Conservation (phyloP, 2,888 invertebrate genomes). For the Lasioglossum marginatum region DNA sequence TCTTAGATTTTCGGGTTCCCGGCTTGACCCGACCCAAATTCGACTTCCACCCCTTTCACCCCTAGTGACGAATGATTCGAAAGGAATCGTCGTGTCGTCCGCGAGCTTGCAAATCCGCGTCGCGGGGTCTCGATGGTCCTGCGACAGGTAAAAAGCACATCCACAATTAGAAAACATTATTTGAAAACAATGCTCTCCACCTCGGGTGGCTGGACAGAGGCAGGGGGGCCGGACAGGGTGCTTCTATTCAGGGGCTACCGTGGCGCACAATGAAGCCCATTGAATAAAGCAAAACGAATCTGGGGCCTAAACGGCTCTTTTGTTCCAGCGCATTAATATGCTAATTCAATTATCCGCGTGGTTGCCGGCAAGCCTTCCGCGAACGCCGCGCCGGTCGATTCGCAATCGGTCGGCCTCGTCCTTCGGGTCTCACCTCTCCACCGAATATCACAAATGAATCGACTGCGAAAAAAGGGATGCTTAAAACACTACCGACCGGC, state of each 20-base stretch:
- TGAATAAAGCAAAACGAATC: conserved; percentile 63
- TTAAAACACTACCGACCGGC: not conserved
- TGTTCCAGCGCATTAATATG: conserved; percentile 68
- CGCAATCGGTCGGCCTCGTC: conserved; percentile 12
- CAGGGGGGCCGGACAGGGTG: not conserved
- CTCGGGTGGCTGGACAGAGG: not conserved
- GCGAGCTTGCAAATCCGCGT: not conserved
- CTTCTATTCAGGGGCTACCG: conserved; percentile 43
- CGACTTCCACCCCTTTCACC: no score
- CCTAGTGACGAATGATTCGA: not conserved
- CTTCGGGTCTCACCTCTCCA: conserved; percentile 2
- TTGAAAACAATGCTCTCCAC: conserved; percentile 51
- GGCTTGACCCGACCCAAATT: no score
- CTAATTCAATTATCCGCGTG: conserved; percentile 71
- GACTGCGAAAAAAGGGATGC: not conserved
- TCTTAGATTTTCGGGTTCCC: no score
- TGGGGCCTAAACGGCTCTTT: conserved; percentile 63
- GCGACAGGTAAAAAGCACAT: conserved; percentile 51
- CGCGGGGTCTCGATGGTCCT: not conserved
- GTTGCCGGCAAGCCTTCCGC: conserved; percentile 50
- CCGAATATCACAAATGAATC: not conserved
- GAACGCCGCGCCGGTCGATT: conserved; percentile 24
- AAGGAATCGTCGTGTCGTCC: not conserved
- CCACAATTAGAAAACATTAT: conserved; percentile 65
- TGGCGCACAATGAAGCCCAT: conserved; percentile 52